Evolutionary conservation across 2,888 invertebrate species (phyloP), one percentile per base, ranked within the genome.

Genomic region (Drosophila eohydei): DNA sequence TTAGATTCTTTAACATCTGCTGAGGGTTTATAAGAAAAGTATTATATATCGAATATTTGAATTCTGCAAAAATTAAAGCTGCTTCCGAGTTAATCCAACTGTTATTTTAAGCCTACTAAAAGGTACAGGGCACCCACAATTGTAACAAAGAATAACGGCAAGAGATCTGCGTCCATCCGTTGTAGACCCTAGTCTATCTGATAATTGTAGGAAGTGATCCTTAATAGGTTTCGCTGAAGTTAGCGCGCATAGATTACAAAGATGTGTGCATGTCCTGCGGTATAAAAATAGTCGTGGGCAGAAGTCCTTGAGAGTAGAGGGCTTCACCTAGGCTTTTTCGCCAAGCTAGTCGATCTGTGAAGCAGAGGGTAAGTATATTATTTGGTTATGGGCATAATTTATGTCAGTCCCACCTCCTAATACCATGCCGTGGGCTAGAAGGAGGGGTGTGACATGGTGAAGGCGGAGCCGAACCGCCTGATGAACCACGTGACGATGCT

Each of bases 391-490:
- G 34, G 4, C 9, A 26, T 36, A 1, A 26, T 8, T 52, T 52
- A 3, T 9, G 2, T 14, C 2, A 4, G 9, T 12, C 30, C n/a
- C 40, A 92, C 93, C 92, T 91, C 77, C 92, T 93, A n/a, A 95
- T 94, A 74, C 95, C 95, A 70, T 95, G 95, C 55, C 95, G 95
- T 28, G 97, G 97, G 41, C 96, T 96, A 41, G 95, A 94, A 54
- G 97, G 96, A 51, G 97, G 97, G 11, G 96, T 96, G 40, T 95
- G 93, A 60, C 95, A 94, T 0, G 96, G 97, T 16, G 96, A 96
- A 21, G 96, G 96, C 44, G 96, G 96, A 14, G 96, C 96, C 55
- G 95, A 95, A 12, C 95, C 95, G 30, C 89, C 95, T 93, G 71
- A 95, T 82, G 72, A 95, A 88, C 71, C 94, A 92, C 94, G 94